phyloP scores from a whole-genome alignment of 2,113 vertebrate species.

The Cavia aperea region DNA sequence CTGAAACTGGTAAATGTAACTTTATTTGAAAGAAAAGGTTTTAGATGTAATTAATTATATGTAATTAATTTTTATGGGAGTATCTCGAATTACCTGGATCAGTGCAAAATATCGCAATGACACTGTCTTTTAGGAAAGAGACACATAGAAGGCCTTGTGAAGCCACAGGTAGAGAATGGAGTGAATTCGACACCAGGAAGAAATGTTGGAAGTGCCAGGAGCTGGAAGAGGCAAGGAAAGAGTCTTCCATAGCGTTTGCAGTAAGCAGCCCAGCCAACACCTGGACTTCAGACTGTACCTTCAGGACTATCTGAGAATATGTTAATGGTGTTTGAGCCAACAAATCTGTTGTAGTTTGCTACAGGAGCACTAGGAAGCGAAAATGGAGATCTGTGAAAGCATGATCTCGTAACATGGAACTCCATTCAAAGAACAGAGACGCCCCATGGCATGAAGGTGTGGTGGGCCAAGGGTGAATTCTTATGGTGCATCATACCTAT shows the following conservation, averaged over 20 bases:
- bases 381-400: not conserved
- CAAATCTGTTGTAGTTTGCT: not conserved
- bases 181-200: not conserved
- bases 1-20: not conserved
- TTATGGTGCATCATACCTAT: not conserved
- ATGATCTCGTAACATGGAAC: not conserved
- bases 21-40: not conserved
- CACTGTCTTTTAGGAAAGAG: not conserved
- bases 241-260: not conserved
- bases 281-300: not conserved
- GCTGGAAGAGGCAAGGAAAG: not conserved
- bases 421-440: not conserved
- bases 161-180: not conserved
- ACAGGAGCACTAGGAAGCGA: not conserved
- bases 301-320: not conserved
- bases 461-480: not conserved
- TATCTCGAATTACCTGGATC: not conserved
- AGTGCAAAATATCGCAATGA: not conserved
- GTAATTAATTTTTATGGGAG: not conserved
- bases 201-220: not conserved
- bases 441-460: not conserved
- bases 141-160: not conserved
- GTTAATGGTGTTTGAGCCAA: not conserved
- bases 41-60: not conserved
- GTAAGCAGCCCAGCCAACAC: not conserved